Evolutionary conservation across 1,140 invertebrate species (phyloP), one percentile per base, ranked within the genome.

Genomic region (Monochamus saltuarius): DNA sequence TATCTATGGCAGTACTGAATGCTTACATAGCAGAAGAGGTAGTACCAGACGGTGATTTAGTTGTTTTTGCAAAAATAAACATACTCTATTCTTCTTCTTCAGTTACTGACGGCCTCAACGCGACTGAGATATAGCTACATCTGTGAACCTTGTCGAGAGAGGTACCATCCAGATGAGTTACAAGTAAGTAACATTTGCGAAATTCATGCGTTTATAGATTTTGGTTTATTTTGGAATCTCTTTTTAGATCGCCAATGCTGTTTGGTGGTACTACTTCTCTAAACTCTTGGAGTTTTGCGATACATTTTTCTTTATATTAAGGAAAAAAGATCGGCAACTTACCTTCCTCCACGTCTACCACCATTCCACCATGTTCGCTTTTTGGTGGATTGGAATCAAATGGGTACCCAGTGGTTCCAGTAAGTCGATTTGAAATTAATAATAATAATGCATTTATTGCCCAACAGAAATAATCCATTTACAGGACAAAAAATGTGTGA

Each of bases 181-280:
- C 87, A 91, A 81, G 90, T 91, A 80, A 65, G 46, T 40, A n/a
- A n/a, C n/a, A n/a, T n/a, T n/a, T n/a, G n/a, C n/a, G n/a, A n/a
- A n/a, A n/a, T n/a, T n/a, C n/a, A n/a, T n/a, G n/a, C n/a, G n/a
- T n/a, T n/a, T n/a, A n/a, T n/a, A n/a, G n/a, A n/a, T n/a, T n/a
- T n/a, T n/a, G n/a, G n/a, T n/a, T n/a, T n/a, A n/a, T n/a, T n/a
- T n/a, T n/a, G n/a, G n/a, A n/a, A n/a, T 29, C 22, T 29, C 46
- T 59, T 68, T 62, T 45, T 67, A 97, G 94, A 94, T 97, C 78
- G 91, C 94, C 0, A 84, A 89, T 69, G 93, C 94, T 0, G 85
- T 98, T 13, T 98, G 94, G 94, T 97, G 93, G 92, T 98, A 97
- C 75, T 97, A 95, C 75, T 88, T 96, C 71, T 96, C 95, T 22